phyloP scores from a whole-genome alignment of 2,888 invertebrate genomes.

The Alcis repandata region DNA sequence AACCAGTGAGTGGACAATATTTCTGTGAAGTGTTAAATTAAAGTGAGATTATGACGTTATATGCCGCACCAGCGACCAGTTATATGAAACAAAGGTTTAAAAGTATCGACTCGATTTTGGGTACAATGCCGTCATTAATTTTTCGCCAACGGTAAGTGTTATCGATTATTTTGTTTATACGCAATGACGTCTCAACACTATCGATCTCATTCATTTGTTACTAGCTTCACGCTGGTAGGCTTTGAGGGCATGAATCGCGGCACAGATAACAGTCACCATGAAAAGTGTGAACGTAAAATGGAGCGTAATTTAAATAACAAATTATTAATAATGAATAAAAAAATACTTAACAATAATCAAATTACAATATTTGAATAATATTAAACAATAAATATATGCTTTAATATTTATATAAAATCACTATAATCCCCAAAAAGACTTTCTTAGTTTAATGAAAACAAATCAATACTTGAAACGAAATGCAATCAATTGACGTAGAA shows the following conservation, averaged over 20 bases:
- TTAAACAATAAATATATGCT: no score
- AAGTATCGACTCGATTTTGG: conserved; percentile 75
- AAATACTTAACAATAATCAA: no score
- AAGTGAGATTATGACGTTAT: conserved; percentile 86
- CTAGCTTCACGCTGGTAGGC: conserved; percentile 54
- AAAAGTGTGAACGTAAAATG: conserved; percentile 48
- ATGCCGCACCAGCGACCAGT: conserved; percentile 80
- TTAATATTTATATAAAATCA: no score
- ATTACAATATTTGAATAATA: no score
- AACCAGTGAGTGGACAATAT: conserved; percentile 65
- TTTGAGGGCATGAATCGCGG: conserved; percentile 43
- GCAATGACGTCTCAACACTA: conserved; percentile 60
- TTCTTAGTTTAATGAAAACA: not conserved
- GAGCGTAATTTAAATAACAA: conserved; percentile 47
- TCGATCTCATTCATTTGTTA: conserved; percentile 51
- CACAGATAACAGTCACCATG: not conserved
- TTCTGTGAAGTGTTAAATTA: conserved; percentile 68
- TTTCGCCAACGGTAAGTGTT: conserved; percentile 88
- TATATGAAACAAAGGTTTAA: conserved; percentile 82
- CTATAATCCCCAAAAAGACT: no score
- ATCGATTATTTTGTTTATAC: conserved; percentile 56
- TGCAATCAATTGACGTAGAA: conserved; percentile 17
- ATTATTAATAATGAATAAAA: not conserved
- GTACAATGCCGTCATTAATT: conserved; percentile 88
- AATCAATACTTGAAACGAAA: conserved; percentile 30